Evolutionary conservation across 2,797 vertebrate species (phyloP).

Genomic region (Hippocampus kuda): DNA sequence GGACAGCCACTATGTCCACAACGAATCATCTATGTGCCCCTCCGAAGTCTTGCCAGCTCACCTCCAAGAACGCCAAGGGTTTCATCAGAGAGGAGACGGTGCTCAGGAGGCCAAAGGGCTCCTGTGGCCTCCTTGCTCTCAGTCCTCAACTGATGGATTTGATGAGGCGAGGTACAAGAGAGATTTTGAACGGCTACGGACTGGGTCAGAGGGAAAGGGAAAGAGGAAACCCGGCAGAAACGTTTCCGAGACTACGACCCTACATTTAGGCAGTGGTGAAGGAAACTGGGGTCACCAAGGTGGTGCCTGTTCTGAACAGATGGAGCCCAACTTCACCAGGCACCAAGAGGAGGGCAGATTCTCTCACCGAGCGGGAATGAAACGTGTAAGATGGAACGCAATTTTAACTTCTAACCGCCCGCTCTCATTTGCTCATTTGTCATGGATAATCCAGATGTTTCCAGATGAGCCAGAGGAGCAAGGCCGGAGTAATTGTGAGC

Average conservation of each 20-base stretch:
- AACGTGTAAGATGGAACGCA: slow-evolving; percentile 48
- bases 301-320: slow-evolving; percentile 40
- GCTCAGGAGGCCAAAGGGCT: slow-evolving; percentile 37
- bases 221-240: slow-evolving; percentile 44
- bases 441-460: slow-evolving; percentile 40
- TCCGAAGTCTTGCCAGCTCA: slow-evolving; percentile 42
- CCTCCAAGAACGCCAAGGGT: slow-evolving; percentile 41
- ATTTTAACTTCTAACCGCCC: background rate
- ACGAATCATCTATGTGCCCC: slow-evolving; percentile 26
- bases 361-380: slow-evolving; percentile 42
- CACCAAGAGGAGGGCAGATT: slow-evolving; percentile 57
- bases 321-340: slow-evolving; percentile 41
- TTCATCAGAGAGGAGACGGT: slow-evolving; percentile 48
- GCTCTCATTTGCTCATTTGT: slow-evolving; percentile 1
- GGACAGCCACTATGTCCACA: slow-evolving; percentile 36
- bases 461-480: slow-evolving; percentile 44
- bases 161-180: slow-evolving; percentile 44
- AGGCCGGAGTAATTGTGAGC: slow-evolving; percentile 28
- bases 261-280: slow-evolving; percentile 42
- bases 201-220: slow-evolving; percentile 39
- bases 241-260: slow-evolving; percentile 43
- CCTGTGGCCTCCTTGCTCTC: slow-evolving; percentile 35
- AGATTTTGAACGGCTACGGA: slow-evolving; percentile 50
- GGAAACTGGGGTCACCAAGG: slow-evolving; percentile 33
- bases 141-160: slow-evolving; percentile 30